Evolutionary conservation across 2,797 vertebrate genomes (phyloP).

Genomic region (Paedocypris micromegethes): DNA sequence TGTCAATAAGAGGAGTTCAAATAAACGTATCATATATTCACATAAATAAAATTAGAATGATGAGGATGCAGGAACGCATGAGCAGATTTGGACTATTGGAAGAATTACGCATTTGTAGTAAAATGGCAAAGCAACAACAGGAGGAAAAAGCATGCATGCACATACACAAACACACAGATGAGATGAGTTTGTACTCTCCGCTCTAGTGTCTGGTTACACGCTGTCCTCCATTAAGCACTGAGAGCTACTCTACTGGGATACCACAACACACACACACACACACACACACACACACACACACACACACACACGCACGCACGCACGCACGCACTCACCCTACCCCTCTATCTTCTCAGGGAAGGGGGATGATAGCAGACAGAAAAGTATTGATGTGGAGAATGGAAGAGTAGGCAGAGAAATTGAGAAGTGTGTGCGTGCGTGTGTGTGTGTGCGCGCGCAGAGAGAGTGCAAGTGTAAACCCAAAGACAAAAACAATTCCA

Average conservation of each 20-base stretch:
- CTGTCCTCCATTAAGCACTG: slow-evolving; percentile 62
- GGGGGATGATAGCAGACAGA: slow-evolving; percentile 55
- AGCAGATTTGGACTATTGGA: too few relatives aligned
- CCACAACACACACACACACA: slow-evolving; percentile 41
- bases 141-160: slow-evolving; percentile 2
- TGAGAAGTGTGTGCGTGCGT: neutral
- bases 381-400: slow-evolving; percentile 58
- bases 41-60: too few relatives aligned
- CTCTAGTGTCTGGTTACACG: slow-evolving; percentile 62
- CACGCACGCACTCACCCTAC: slow-evolving; percentile 15
- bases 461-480: too few relatives aligned
- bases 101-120: neutral
- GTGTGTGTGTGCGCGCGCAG: too few relatives aligned
- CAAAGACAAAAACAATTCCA: too few relatives aligned
- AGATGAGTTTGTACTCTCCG: slow-evolving; percentile 29
- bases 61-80: too few relatives aligned
- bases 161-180: slow-evolving; percentile 12
- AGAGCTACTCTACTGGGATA: slow-evolving; percentile 57
- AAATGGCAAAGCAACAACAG: slow-evolving; percentile 3
- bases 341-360: slow-evolving; percentile 42
- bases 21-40: too few relatives aligned
- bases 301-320: slow-evolving; percentile 3
- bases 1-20: too few relatives aligned
- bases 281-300: slow-evolving; percentile 25
- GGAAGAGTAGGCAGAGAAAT: slow-evolving; percentile 28